phyloP scores from a whole-genome alignment of 1,140 invertebrate genomes.

The Tigriopus japonicus region DNA sequence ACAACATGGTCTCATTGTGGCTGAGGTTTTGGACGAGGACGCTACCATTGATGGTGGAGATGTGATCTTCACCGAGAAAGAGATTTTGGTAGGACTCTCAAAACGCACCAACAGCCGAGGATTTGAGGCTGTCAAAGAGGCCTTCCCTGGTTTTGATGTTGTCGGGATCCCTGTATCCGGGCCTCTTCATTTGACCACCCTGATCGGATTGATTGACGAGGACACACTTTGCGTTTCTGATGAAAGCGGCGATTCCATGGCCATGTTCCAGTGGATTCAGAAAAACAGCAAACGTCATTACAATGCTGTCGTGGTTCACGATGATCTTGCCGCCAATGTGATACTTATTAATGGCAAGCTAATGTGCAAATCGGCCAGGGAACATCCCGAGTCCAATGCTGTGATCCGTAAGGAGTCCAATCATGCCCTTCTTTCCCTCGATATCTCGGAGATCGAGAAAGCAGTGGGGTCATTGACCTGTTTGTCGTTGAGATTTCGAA shows the following conservation, averaged over 20 bases:
- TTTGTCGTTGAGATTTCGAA: background rate
- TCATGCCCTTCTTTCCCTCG: background rate
- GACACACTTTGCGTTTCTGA: background rate
- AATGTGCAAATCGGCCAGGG: background rate
- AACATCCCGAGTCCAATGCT: background rate
- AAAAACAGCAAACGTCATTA: background rate
- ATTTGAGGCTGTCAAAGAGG: background rate
- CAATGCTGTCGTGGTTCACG: background rate
- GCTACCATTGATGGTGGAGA: constrained; percentile 73
- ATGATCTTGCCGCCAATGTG: background rate
- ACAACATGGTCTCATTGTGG: background rate
- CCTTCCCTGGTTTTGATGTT: background rate
- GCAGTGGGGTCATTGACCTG: background rate
- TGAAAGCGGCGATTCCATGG: background rate
- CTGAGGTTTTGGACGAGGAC: constrained; percentile 23
- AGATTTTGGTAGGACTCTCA: background rate
- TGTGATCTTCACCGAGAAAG: constrained; percentile 73
- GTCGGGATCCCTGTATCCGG: background rate
- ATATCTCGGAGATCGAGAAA: background rate
- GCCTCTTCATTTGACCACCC: background rate
- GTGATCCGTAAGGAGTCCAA: background rate
- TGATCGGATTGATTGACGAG: background rate
- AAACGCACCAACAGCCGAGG: background rate
- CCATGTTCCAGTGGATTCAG: background rate
- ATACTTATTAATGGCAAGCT: background rate